A percentile compares a stretch with the other conserved stretches of the same genome.
Evolutionary conservation across 2,113 vertebrate genomes (phyloP).

Genomic region (Cavia aperea): DNA sequence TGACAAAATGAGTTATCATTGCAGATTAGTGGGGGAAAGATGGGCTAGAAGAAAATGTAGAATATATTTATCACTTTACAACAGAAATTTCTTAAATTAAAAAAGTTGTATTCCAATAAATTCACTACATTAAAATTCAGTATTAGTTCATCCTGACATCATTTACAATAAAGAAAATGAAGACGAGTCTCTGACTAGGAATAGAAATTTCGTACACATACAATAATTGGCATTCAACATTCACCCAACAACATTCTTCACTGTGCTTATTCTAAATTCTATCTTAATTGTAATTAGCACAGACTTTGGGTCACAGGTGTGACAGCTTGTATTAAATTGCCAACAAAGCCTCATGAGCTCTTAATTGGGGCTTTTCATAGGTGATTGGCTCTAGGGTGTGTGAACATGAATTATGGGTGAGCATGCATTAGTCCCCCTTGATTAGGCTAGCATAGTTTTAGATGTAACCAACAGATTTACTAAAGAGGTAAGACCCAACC

Average conservation of each 20-base stretch:
- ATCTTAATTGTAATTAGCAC: not conserved
- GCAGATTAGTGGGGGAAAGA: not conserved
- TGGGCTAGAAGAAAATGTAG: not conserved
- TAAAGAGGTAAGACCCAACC: not conserved
- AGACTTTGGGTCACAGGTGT: not conserved
- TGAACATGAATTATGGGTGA: too few relatives aligned
- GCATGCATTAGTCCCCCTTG: too few relatives aligned
- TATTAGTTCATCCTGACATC: not conserved
- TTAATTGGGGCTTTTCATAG: too few relatives aligned
- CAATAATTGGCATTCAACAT: not conserved
- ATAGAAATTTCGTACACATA: not conserved
- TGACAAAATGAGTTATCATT: not conserved
- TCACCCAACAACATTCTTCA: not conserved
- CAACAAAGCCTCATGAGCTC: not conserved
- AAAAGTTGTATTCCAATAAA: not conserved
- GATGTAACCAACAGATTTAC: not conserved
- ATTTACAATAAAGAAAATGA: conserved; percentile 8
- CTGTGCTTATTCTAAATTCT: not conserved
- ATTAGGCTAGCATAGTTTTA: not conserved
- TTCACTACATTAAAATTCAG: not conserved
- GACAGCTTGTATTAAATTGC: too few relatives aligned
- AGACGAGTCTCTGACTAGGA: not conserved
- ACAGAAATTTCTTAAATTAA: not conserved
- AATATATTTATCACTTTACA: not conserved
- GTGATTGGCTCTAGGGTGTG: too few relatives aligned